Percentiles rank a stretch among this genome's conserved stretches.
Evolutionary conservation across 2,888 invertebrate genomes (phyloP).

Genomic region (Cantharis rufa): DNA sequence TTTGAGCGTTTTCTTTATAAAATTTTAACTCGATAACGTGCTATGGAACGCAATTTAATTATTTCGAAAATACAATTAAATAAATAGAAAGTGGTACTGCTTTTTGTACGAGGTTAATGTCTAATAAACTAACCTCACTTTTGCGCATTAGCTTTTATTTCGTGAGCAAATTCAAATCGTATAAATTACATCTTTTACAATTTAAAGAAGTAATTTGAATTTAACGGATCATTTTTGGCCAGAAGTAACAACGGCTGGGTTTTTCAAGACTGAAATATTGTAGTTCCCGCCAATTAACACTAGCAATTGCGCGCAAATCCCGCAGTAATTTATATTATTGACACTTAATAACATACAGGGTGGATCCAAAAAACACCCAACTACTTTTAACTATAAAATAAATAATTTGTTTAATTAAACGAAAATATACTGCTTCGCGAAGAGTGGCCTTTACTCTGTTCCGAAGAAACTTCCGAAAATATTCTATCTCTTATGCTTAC

Average conservation of each 20-base stretch:
- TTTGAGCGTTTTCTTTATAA: not conserved
- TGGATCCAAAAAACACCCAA: too few species aligned
- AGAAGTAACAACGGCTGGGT: not conserved
- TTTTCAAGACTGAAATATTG: not conserved
- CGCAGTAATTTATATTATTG: not conserved
- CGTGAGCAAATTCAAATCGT: not conserved
- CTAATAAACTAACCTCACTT: not conserved
- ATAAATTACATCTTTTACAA: not conserved
- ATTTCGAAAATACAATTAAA: not conserved
- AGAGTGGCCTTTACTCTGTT: constrained; percentile 41
- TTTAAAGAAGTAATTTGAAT: not conserved
- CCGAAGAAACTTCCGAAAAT: constrained; percentile 42
- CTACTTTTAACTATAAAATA: too few species aligned
- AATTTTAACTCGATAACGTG: not conserved
- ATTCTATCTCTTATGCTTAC: constrained; percentile 44
- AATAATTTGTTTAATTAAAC: constrained; percentile 32
- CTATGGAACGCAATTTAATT: not conserved
- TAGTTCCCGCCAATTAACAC: not conserved
- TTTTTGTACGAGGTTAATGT: not conserved
- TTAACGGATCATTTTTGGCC: not conserved
- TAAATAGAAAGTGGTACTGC: not conserved
- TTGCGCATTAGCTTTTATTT: not conserved
- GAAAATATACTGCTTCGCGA: constrained; percentile 49
- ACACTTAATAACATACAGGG: not conserved
- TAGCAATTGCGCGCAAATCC: too few species aligned